Evolutionary conservation across 2,888 invertebrate genomes (phyloP).

Genomic region (Labia minor): DNA sequence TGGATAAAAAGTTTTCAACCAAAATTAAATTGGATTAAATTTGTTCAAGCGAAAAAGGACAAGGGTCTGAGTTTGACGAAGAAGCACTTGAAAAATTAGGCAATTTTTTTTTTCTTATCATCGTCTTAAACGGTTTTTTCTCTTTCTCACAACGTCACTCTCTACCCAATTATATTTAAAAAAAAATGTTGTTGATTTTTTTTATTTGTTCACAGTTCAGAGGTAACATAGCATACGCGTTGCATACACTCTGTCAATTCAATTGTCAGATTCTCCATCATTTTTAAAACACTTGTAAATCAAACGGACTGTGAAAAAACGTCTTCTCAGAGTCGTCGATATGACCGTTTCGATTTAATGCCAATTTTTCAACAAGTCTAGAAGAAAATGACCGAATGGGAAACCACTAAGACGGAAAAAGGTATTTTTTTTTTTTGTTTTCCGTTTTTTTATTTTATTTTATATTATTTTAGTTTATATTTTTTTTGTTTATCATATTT

Average conservation of each 20-base stretch:
- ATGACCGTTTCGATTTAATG: neutral
- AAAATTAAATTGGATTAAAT: neutral
- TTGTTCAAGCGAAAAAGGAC: neutral
- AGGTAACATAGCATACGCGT: neutral
- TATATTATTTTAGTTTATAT: too few species aligned
- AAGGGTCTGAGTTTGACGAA: neutral
- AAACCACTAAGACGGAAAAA: neutral
- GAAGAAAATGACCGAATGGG: neutral
- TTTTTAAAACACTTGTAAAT: neutral
- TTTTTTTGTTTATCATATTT: neutral
- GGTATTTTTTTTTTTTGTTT: neutral
- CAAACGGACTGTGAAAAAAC: slow-evolving; percentile 1
- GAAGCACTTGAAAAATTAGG: slow-evolving; percentile 13
- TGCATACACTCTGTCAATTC: neutral
- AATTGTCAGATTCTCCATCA: neutral
- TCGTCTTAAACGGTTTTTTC: neutral
- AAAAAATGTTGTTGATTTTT: neutral
- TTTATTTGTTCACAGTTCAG: neutral
- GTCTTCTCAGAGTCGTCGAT: neutral
- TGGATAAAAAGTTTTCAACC: neutral
- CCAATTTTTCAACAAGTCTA: neutral
- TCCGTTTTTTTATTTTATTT: too few species aligned
- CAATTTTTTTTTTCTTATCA: neutral
- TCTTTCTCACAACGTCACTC: neutral
- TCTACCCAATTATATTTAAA: neutral